phyloP scores from a whole-genome alignment of 2,797 vertebrate species.

The Halcyon chelicuti region DNA sequence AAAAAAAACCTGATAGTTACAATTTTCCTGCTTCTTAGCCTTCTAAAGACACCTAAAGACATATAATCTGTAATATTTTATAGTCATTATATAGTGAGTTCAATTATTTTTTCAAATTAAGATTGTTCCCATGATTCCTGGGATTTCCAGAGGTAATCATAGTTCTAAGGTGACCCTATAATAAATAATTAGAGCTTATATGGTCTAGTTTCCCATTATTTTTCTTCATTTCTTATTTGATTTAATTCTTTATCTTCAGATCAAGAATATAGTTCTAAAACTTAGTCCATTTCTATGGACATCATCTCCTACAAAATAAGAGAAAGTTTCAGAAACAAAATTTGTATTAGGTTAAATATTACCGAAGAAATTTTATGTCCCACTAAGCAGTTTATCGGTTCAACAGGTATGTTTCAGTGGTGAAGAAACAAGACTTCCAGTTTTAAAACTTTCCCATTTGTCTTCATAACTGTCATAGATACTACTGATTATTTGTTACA shows the following conservation, averaged over 20 bases:
- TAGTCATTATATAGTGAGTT: neutral
- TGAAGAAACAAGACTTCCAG: neutral
- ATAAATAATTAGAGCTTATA: neutral
- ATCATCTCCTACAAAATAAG: neutral
- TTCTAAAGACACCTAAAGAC: neutral
- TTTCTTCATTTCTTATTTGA: neutral
- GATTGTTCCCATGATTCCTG: neutral
- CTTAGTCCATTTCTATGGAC: neutral
- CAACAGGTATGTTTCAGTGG: neutral
- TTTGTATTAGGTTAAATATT: neutral
- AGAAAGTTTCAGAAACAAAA: neutral
- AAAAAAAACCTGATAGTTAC: neutral
- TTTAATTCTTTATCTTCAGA: neutral
- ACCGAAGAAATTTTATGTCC: neutral
- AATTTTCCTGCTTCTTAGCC: neutral
- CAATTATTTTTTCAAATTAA: neutral
- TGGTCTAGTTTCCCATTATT: neutral
- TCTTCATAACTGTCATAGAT: neutral
- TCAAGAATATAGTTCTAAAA: neutral
- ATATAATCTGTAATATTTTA: neutral
- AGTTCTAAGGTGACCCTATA: neutral
- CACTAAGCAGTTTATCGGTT: neutral
- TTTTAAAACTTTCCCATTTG: neutral
- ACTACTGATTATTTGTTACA: neutral
- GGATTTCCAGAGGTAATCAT: neutral